Base-by-base conservation (phyloP, 2,113 vertebrate genomes). In the Baryphthengus martii region DNA sequence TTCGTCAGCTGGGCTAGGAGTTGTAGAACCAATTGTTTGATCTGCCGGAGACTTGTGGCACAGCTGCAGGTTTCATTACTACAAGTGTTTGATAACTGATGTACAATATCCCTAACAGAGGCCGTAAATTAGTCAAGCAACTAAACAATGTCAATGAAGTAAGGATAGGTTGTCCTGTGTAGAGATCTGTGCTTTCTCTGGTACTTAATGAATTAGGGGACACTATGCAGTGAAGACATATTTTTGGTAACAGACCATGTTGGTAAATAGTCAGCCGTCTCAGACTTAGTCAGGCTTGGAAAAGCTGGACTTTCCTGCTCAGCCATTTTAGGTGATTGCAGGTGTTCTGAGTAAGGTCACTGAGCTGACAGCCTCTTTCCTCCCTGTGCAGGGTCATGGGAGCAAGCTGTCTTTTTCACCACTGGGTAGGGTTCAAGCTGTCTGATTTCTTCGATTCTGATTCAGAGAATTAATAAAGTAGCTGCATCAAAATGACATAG, bases 311-410 rank as follows among this genome's bases (percentile, higher is more conserved):
- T 56, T 91, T 83, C 35, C 47, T 0, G 0, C 50, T 65, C 58
- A 70, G 49, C 33, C 18, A 26, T 25, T 0, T 35, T 35, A 39
- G 63, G 45, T 13, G 24, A 42, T 18, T 24, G 40, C 8, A 16
- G 56, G n/a, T 14, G 8, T 87, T 87, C 47, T 31, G 19, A 42
- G 49, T 21, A 3, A 35, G 33, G 29, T 21, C 47, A 6, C 1
- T 11, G 66, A 33, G 24, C 26, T 4, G 17, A 3, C 24, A 42
- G 72, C 25, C 45, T n/a, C 62, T 65, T 47, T 16, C 45, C 37
- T 74, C 7, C n/a, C 29, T 0, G 0, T 39, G 24, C 17, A 26
- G 37, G 39, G 5, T n/a, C 16, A 5, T 23, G 13, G 40, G 10
- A 28, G 3, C 16, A 26, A 83, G 42, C 23, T 50, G 24, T 28